phyloP scores from a whole-genome alignment of 2,113 vertebrate genomes.

The Hylia prasina region DNA sequence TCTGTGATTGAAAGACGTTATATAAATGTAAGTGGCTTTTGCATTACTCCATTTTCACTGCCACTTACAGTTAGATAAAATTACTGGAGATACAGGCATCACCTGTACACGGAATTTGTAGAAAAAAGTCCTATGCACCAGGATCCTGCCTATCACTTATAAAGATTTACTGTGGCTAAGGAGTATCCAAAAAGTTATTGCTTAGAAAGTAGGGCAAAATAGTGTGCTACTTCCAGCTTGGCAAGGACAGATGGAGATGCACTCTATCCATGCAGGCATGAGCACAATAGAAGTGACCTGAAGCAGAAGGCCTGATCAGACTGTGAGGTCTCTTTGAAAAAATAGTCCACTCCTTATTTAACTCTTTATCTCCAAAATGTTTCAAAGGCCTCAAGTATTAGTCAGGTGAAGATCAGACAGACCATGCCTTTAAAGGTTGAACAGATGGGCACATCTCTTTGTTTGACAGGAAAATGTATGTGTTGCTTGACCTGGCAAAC shows the following conservation, averaged over 20 bases:
- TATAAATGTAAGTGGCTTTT: background rate
- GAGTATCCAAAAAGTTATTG: background rate
- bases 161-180: background rate
- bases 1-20: background rate
- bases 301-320: slow-evolving; percentile 31
- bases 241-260: slow-evolving; percentile 28
- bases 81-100: background rate
- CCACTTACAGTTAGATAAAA: background rate
- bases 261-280: background rate
- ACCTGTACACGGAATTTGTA: background rate
- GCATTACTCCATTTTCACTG: background rate
- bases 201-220: slow-evolving; percentile 7
- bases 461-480: slow-evolving; percentile 29
- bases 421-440: background rate
- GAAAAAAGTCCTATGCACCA: background rate
- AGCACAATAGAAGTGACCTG: slow-evolving; percentile 43
- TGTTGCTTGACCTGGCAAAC: background rate
- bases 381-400: background rate
- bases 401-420: background rate
- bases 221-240: background rate
- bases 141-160: background rate
- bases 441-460: slow-evolving; percentile 31
- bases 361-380: background rate
- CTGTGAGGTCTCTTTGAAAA: background rate
- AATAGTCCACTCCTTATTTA: background rate